Evolutionary conservation across 1,140 invertebrate genomes (phyloP).

Genomic region (Drosophila teissieri): DNA sequence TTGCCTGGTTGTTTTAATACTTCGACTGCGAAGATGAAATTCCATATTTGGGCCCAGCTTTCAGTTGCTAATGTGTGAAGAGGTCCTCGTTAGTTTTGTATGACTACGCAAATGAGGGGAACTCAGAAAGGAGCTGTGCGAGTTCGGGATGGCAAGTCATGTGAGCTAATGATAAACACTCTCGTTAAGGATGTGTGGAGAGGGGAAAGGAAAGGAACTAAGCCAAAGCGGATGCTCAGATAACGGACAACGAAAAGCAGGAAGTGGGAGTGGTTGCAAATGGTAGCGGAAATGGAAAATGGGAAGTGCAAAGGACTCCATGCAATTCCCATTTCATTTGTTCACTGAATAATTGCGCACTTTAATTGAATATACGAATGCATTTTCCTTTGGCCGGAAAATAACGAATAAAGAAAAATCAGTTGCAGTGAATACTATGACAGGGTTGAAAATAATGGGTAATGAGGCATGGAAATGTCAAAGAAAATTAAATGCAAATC

Average conservation of each 20-base stretch:
- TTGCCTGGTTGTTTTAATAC: constrained; percentile 2
- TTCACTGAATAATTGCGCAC: constrained; percentile 3
- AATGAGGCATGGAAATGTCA: constrained; percentile 40
- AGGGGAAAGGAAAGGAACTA: constrained; percentile 37
- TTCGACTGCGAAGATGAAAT: background rate
- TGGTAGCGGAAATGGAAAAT: background rate
- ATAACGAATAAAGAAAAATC: background rate
- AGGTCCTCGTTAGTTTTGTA: constrained; percentile 49
- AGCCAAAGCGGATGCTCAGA: constrained; percentile 32
- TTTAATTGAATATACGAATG: constrained; percentile 30
- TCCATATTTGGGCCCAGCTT: constrained; percentile 18
- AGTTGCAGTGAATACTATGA: constrained; percentile 11
- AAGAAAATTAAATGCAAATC: constrained; percentile 9
- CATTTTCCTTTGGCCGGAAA: background rate
- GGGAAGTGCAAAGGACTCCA: constrained; percentile 14
- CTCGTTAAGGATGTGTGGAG: constrained; percentile 9
- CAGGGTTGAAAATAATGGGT: constrained; percentile 3
- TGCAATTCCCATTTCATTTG: background rate
- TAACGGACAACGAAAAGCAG: constrained; percentile 23
- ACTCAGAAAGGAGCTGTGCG: background rate
- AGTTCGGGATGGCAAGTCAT: constrained; percentile 43
- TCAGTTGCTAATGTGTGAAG: constrained; percentile 30
- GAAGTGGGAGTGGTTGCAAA: background rate
- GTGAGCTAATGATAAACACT: constrained; percentile 57
- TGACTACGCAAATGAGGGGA: constrained; percentile 50